Percentiles rank a stretch among this genome's conserved stretches.
phyloP scores from a whole-genome alignment of 2,113 vertebrate genomes.

The cattle (Bos taurus) region ARS-UCD2.0 NC_082638.1:5642501-5643000 shows the following conservation, averaged over 20 bases:
- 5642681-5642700: fast-evolving
- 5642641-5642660: not conserved
- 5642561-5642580: not conserved
- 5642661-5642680: not conserved
- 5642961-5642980: fast-evolving
- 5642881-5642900: fast-evolving
- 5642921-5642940: not conserved
- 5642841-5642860: fast-evolving
- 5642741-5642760: not conserved
- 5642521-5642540: fast-evolving
- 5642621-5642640: fast-evolving
- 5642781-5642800: fast-evolving
- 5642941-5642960: not conserved
- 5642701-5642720: not conserved
- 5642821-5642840: not conserved
- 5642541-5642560: fast-evolving
- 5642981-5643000: fast-evolving
- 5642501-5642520: fast-evolving
- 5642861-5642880: fast-evolving
- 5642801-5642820: not conserved
- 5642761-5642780: no score
- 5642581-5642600: fast-evolving
- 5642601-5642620: not conserved
- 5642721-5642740: not conserved
- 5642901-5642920: fast-evolving